Evolutionary conservation across 2,888 invertebrate genomes (phyloP), one percentile per base, ranked within the genome.

Genomic region (Meganola albula): DNA sequence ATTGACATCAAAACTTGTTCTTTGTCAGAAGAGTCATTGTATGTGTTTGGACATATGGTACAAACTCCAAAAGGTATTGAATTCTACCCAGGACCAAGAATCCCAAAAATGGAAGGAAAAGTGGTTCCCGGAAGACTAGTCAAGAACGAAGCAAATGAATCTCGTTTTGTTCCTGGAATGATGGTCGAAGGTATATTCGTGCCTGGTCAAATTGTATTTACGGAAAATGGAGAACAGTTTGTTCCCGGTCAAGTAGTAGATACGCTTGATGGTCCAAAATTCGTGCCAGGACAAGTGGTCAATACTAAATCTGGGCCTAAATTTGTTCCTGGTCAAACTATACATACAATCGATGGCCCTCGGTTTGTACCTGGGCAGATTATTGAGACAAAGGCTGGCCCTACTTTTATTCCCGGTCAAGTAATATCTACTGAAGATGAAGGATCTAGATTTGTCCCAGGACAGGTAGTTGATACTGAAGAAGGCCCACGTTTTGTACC

Each of bases 361-460:
- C 88, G 91, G 43, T 93, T 93, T 57, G 91, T 92, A n/a, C 93
- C 93, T 0, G 93, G 93, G 7, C 92, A 93, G 70, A 92, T 92
- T 37, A 90, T 92, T 31, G 90, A 91, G 67, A 91, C 92, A 1
- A 91, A 91, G 63, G 89, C 90, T 14, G 93, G 93, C 1, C 92
- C 92, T 1, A 92, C 91, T 1, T 92, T 93, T 53, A 92, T 93
- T 51, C 93, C 93, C 0, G 93, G 93, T 13, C 91, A 93, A 72
- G 91, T 93, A 5, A 92, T 93, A 50, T 83, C 69, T 9, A 90
- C 90, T 4, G 88, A 88, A 67, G 87, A 88, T 50, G 88, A 88
- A 68, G 88, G 88, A 23, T 87, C 88, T 10, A 71, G 87, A 42
- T 90, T 90, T 58, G 89, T 90, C 4, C 90, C 90, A 9, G 90